These are phyloP conservation scores for Drosophila rubida DNA, from an alignment of 2,888 invertebrate species.

Conservation along the genomic window DNA sequence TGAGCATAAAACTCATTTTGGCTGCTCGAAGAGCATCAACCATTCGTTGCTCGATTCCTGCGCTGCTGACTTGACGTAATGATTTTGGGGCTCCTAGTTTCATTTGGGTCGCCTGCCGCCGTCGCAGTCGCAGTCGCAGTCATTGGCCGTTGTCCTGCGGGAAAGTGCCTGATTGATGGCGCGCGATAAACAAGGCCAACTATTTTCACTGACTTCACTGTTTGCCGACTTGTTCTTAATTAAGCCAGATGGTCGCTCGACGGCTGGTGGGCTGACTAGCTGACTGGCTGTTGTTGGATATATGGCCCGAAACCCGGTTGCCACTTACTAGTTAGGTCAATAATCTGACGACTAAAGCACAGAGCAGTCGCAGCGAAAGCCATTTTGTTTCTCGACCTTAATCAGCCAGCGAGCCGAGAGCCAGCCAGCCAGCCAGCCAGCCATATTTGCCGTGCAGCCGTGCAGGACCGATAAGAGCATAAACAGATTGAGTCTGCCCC, in stretches of 20 bases:
- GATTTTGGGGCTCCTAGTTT: constrained; percentile 37
- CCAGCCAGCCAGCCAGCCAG: constrained; percentile 28
- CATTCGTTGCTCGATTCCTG: background rate
- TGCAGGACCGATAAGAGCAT: constrained; percentile 58
- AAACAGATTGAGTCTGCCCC: constrained; percentile 59
- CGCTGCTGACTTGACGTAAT: constrained; percentile 29
- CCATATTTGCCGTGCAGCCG: constrained; percentile 49
- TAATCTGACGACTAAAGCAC: constrained; percentile 52
- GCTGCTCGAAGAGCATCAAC: no score
- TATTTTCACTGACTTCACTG: constrained; percentile 69
- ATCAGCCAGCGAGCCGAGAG: no score
- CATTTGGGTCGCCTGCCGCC: constrained; percentile 44
- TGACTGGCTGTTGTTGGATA: background rate
- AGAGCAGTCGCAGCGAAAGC: constrained; percentile 36
- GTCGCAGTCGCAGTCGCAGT: constrained; percentile 18
- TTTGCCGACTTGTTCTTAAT: constrained; percentile 76
- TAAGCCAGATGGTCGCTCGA: constrained; percentile 74
- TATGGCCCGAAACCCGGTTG: constrained; percentile 5
- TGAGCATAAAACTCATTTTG: no score
- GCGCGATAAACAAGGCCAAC: constrained; percentile 77
- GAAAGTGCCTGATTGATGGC: constrained; percentile 68
- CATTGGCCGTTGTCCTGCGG: constrained; percentile 59
- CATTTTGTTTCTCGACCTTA: constrained; percentile 66
- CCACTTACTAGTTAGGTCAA: constrained; percentile 57
- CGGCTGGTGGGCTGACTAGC: constrained; percentile 20